These are phyloP conservation scores for Machimus rusticus DNA, from an alignment of 2,888 invertebrate species.

Conservation along the genomic window DNA sequence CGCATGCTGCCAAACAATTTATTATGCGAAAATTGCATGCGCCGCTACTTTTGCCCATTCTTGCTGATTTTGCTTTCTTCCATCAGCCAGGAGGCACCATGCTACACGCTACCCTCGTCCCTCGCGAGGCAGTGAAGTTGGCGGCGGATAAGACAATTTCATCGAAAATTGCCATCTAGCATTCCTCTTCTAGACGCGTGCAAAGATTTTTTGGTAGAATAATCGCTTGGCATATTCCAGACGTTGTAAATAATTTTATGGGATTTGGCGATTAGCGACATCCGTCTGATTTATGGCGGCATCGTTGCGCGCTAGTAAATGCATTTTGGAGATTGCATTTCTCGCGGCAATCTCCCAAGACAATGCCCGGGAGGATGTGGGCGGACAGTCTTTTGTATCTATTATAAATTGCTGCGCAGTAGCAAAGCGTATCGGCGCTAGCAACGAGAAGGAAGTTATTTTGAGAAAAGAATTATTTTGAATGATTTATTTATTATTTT, in stretches of 20 bases:
- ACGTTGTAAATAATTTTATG: not conserved
- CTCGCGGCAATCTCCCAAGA: not conserved
- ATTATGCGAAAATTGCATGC: slow-evolving; percentile 40
- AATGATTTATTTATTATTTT: not conserved
- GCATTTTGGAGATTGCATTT: not conserved
- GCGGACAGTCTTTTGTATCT: not conserved
- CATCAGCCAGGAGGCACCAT: not conserved
- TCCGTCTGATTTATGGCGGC: not conserved
- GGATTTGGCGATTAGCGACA: not conserved
- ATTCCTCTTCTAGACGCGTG: not conserved
- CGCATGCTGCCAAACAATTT: slow-evolving; percentile 33
- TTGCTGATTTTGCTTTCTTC: slow-evolving; percentile 23
- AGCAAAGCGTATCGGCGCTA: not conserved
- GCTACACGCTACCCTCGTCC: not conserved
- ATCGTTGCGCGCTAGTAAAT: not conserved
- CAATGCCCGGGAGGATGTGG: not conserved
- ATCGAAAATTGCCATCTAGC: not conserved
- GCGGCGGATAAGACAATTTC: not conserved
- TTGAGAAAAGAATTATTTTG: not conserved
- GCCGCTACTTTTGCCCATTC: not conserved
- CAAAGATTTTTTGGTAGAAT: not conserved
- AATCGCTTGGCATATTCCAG: not conserved
- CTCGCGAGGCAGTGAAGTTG: not conserved
- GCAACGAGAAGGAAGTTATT: not conserved
- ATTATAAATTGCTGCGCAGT: not conserved